Evolutionary conservation across 1,140 invertebrate species (phyloP), one percentile per base, ranked within the genome.

Genomic region (Diorhabda carinulata): DNA sequence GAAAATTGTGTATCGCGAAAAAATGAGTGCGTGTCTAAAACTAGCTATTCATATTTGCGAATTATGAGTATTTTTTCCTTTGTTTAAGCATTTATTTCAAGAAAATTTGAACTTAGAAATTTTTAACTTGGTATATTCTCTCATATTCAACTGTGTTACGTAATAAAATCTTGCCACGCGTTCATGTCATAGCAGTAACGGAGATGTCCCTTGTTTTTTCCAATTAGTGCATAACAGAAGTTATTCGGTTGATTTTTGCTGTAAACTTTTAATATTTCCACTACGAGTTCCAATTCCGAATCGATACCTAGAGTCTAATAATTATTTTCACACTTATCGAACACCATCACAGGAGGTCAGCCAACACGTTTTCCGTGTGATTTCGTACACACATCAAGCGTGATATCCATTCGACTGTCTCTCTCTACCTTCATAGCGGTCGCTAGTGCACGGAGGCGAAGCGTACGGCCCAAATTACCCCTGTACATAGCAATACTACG

Each of bases 271-370:
- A n/a, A 8, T 52, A n/a, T 52, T 52, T 52, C 47, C 47, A 52
- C 47, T n/a, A 52, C n/a, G 47, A 52, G 6, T 52, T 52, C n/a
- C 47, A 6, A 52, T 52, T 52, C 47, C n/a, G 25, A 43, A 57
- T 65, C 64, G 47, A 65, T 65, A 57, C 40, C 52, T 43, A 65
- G 43, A 65, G 64, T 65, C 56, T 57, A 65, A 65, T 65, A 65
- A 52, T 67, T 67, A 67, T 67, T 67, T 67, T 67, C 65, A 67
- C 65, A 67, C 65, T 67, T 67, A 67, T 67, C 65, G 65, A 67
- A 67, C 65, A 67, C 65, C 65, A 67, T 67, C 65, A 57, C 40
- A 65, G 64, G 42, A 66, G 57, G 65, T 67, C 65, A 67, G 65
- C 52, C 57, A 67, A 67, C 65, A 67, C 58, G 65, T 67, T 67